Conservation (phyloP, 2,797 vertebrate genomes). For the Cuniculus paca region DNA sequence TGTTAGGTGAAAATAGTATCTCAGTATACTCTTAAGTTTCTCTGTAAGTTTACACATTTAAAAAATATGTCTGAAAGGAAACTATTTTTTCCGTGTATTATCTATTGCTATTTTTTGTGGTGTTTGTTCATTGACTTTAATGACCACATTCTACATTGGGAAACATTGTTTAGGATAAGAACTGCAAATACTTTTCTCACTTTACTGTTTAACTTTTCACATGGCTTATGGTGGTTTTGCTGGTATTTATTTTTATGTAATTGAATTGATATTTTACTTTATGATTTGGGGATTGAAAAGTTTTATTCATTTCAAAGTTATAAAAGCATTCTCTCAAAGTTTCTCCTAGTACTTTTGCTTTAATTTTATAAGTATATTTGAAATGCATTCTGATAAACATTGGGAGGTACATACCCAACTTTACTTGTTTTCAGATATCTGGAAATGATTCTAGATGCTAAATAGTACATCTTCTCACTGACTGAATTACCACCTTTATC, state of each 20-base stretch:
- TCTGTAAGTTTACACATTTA: neutral
- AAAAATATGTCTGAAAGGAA: neutral
- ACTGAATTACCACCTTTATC: neutral
- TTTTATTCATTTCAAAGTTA: slow-evolving; percentile 49
- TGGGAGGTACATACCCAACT: neutral
- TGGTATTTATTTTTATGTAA: slow-evolving; percentile 37
- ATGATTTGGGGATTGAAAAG: neutral
- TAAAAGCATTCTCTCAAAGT: neutral
- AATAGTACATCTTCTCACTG: neutral
- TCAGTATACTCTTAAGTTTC: slow-evolving; percentile 1
- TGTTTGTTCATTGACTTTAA: neutral
- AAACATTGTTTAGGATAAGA: neutral
- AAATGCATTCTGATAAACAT: slow-evolving; percentile 37
- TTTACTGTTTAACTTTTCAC: slow-evolving; percentile 37
- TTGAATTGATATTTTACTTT: slow-evolving; percentile 1
- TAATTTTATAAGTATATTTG: slow-evolving; percentile 30
- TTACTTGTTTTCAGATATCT: neutral
- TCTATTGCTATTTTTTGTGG: neutral
- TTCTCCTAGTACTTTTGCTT: neutral
- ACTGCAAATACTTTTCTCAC: neutral
- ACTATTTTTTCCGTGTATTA: neutral
- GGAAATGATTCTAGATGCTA: neutral
- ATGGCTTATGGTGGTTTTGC: neutral
- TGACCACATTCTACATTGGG: slow-evolving; percentile 22
- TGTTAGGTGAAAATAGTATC: neutral